phyloP scores from a whole-genome alignment of 2,797 vertebrate species.

The Setipinna tenuifilis region DNA sequence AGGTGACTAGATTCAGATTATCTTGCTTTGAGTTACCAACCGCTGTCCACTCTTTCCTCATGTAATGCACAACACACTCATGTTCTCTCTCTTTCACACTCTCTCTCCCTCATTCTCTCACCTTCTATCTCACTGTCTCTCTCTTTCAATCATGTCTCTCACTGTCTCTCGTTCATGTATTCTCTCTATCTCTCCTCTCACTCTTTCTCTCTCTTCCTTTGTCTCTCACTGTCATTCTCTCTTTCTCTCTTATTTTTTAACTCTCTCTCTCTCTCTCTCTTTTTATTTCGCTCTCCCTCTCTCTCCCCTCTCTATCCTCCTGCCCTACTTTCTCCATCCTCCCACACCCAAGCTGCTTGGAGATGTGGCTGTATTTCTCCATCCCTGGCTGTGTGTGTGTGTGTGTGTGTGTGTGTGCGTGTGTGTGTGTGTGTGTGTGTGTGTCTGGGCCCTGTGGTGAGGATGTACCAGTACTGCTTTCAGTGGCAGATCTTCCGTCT shows the following conservation, averaged over 20 bases:
- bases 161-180: background rate
- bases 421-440: too few species aligned
- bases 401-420: too few species aligned
- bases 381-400: slow-evolving; percentile 45
- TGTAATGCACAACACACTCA: slow-evolving; percentile 33
- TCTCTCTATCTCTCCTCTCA: slow-evolving; percentile 5
- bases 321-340: slow-evolving; percentile 69
- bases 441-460: background rate
- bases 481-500: background rate
- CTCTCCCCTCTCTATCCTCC: slow-evolving; percentile 56
- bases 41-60: slow-evolving; percentile 41
- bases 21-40: slow-evolving; percentile 25
- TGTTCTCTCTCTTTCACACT: background rate
- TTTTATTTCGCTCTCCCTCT: too few species aligned
- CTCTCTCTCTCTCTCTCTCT: background rate
- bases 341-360: slow-evolving; percentile 73
- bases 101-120: slow-evolving; percentile 61
- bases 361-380: slow-evolving; percentile 44
- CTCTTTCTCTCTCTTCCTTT: background rate
- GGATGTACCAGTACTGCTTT: background rate
- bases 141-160: slow-evolving; percentile 24
- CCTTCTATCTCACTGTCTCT: slow-evolving; percentile 36
- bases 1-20: background rate
- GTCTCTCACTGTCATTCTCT: background rate
- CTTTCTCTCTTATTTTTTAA: too few species aligned